Base-by-base conservation (phyloP, 2,888 invertebrate genomes). In the Serripes groenlandicus region DNA sequence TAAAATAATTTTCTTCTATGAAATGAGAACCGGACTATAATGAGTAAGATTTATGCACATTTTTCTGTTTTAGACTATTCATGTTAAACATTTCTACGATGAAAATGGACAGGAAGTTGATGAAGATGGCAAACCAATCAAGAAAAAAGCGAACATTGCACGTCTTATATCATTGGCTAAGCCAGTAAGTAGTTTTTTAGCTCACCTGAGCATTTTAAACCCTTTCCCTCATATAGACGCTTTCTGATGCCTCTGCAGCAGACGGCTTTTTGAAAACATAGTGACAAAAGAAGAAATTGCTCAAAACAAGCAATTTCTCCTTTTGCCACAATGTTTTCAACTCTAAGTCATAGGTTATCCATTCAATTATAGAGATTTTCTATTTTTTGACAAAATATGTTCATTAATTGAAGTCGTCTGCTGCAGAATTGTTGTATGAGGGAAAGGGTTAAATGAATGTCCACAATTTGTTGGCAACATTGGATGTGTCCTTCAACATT, bases 111-210 rank as follows among this genome's bases (percentile, higher is more conserved):
- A 90, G 71, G 93, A 93, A 76, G 85, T 83, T 21, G 92, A 93
- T 66, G 84, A 92, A 77, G 91, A 93, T 42, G 94, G 93, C 26
- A 91, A 93, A 54, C 86, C 87, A 0, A 75, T 92, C 4, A 88
- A 89, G 49, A 89, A 90, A 70, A 88, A 85, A 28, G 93, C 89
- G 11, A 88, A 84, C 73, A 72, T 94, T 0, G 73, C 78, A 30
- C 85, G 93, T 35, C 83, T 94, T n/a, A 35, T 92, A 26, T 71
- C 79, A 35, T 85, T 94, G 11, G 92, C 92, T 5, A 93, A 92
- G 85, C 92, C 92, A 21, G 94, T 93, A 86, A 87, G 92, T 90
- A 62, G 54, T n/a, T 56, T 26, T 26, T 26, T 56, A 15, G 15
- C 18, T 49, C 42, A 42, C 42, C 42, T 15, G 9, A 42, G 42